A percentile compares a stretch with the other conserved stretches of the same genome.
These are phyloP conservation scores for Battus philenor DNA, from an alignment of 1,140 invertebrate species.

Conservation along the genomic window DNA sequence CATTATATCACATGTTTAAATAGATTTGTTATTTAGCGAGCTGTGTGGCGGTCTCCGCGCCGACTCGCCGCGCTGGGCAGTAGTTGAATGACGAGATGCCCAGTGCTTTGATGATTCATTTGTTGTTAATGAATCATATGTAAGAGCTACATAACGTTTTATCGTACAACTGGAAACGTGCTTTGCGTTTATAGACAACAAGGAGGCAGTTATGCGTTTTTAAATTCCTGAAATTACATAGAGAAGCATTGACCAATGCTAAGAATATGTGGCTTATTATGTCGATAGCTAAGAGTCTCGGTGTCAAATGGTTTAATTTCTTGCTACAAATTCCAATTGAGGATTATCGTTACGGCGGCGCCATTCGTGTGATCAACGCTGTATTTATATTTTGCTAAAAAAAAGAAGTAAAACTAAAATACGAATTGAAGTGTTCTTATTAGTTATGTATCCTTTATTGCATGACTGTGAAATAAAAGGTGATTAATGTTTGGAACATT, in stretches of 20 bases:
- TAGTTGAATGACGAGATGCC: conserved; percentile 51
- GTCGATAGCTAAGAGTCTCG: conserved; percentile 9
- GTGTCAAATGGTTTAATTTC: conserved; percentile 15
- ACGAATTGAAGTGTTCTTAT: too few species aligned
- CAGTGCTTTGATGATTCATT: conserved; percentile 61
- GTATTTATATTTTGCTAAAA: too few species aligned
- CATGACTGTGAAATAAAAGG: too few species aligned
- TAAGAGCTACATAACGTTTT: conserved; percentile 32
- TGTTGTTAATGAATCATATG: conserved; percentile 60
- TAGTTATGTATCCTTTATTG: too few species aligned
- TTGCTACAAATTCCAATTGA: conserved; percentile 13
- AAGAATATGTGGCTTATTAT: conserved; percentile 8
- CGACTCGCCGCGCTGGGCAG: conserved; percentile 40
- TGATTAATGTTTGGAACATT: too few species aligned
- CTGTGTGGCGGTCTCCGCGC: conserved; percentile 31
- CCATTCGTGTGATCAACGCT: too few species aligned
- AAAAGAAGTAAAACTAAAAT: too few species aligned
- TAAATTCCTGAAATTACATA: conserved; percentile 51
- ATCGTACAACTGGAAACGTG: conserved; percentile 28
- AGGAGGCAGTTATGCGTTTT: conserved; percentile 39
- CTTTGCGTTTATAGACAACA: conserved; percentile 39
- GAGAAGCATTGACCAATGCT: conserved; percentile 36
- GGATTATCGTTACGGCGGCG: too few species aligned
- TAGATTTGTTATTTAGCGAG: conserved; percentile 62
- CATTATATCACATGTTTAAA: conserved; percentile 70